These are phyloP conservation scores for Troides helena DNA, from an alignment of 2,888 invertebrate genomes.

Conservation along the genomic window DNA sequence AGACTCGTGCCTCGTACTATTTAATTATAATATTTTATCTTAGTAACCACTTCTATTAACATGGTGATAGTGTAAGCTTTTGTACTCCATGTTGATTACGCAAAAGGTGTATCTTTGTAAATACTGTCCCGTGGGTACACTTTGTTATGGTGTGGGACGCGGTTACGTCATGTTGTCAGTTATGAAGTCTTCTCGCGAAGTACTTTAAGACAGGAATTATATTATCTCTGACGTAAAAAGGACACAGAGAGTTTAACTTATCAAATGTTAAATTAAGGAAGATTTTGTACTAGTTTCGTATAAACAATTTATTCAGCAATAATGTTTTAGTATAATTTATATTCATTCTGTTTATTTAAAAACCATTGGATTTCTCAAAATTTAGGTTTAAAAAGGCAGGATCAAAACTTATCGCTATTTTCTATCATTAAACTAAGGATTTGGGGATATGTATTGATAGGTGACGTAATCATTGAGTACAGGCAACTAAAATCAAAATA, in stretches of 20 bases:
- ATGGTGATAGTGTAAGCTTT: not conserved
- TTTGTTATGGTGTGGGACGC: slow-evolving; percentile 49
- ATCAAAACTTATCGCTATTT: no score
- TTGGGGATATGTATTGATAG: no score
- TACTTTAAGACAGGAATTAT: slow-evolving; percentile 6
- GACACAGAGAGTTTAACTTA: not conserved
- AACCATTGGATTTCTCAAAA: not conserved
- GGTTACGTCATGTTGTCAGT: slow-evolving; percentile 53
- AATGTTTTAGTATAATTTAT: not conserved
- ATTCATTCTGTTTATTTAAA: not conserved
- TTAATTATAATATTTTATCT: slow-evolving; percentile 45
- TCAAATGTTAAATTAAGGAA: not conserved
- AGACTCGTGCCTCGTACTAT: slow-evolving; percentile 62
- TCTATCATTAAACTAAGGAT: no score
- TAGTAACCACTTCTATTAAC: slow-evolving; percentile 32
- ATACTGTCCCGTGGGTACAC: slow-evolving; percentile 3
- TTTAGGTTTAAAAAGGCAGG: no score
- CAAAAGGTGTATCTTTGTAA: slow-evolving; percentile 6
- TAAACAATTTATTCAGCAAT: not conserved
- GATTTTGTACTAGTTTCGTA: not conserved
- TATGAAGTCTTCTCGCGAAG: slow-evolving; percentile 31
- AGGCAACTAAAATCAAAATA: no score
- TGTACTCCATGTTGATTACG: slow-evolving; percentile 6
- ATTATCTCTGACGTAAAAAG: not conserved
- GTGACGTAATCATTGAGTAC: no score